These are phyloP conservation scores for Ambastaia sidthimunki DNA, from an alignment of 2,797 vertebrate genomes.

Conservation along the genomic window DNA sequence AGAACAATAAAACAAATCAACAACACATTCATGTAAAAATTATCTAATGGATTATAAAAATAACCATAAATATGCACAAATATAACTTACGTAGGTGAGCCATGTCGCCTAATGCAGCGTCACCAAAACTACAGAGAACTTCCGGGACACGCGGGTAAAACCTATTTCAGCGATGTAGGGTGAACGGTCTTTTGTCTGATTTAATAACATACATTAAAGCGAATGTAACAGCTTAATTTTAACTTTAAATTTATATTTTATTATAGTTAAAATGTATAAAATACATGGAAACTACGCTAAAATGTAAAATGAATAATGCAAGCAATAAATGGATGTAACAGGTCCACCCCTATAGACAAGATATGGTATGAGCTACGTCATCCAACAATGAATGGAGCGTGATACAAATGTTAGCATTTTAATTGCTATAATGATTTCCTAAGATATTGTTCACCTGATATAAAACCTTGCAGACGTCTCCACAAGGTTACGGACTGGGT, in stretches of 20 bases:
- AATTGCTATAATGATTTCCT: neutral
- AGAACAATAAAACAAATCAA: neutral
- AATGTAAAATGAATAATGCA: neutral
- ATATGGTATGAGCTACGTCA: constrained; percentile 48
- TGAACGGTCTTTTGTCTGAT: neutral
- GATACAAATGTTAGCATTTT: neutral
- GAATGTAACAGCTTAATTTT: neutral
- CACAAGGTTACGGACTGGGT: neutral
- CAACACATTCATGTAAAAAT: neutral
- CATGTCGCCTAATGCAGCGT: constrained; percentile 83
- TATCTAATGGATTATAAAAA: too few relatives aligned
- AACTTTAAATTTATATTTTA: neutral
- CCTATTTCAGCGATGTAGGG: neutral
- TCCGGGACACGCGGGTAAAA: constrained; percentile 67
- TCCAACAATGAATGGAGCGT: constrained; percentile 3
- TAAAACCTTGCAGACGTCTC: neutral
- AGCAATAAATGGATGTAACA: neutral
- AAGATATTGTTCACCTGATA: too few relatives aligned
- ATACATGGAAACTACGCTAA: neutral
- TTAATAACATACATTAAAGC: neutral
- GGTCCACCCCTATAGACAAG: neutral
- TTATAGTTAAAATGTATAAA: rapidly evolving
- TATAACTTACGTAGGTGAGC: constrained; percentile 74
- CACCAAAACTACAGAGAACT: constrained; percentile 73
- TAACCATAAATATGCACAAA: neutral